Conservation (phyloP, 2,888 invertebrate species). For the Spodoptera exigua region DNA sequence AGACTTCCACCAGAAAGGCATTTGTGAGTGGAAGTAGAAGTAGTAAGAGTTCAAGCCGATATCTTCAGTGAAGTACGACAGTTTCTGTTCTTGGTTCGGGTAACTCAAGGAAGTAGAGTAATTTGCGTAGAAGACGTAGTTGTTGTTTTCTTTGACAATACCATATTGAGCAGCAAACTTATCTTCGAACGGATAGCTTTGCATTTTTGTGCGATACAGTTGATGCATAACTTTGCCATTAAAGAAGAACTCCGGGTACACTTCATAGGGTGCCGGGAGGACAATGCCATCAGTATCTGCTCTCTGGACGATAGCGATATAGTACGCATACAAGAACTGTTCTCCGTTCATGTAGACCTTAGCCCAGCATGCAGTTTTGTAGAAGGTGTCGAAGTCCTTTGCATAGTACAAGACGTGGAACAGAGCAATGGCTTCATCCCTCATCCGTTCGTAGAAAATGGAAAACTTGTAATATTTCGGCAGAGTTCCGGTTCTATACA, state of each 20-base stretch:
- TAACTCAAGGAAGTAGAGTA: constrained; percentile 87
- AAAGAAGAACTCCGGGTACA: constrained; percentile 91
- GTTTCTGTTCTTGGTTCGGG: constrained; percentile 88
- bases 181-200: constrained; percentile 68
- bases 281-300: constrained; percentile 88
- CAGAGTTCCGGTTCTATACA: constrained; percentile 82
- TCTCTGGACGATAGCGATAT: constrained; percentile 90
- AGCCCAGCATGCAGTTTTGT: constrained; percentile 88
- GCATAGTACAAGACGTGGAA: constrained; percentile 90
- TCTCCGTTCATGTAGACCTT: constrained; percentile 90
- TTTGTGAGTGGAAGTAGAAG: constrained; percentile 90
- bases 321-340: constrained; percentile 90
- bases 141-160: constrained; percentile 76
- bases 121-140: constrained; percentile 88
- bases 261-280: constrained; percentile 92
- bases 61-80: constrained; percentile 92
- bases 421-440: constrained; percentile 85
- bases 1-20: constrained; percentile 91
- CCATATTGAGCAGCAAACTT: constrained; percentile 76
- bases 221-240: constrained; percentile 88
- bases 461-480: constrained; percentile 87
- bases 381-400: constrained; percentile 90
- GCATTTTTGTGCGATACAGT: constrained; percentile 81
- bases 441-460: constrained; percentile 80
- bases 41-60: constrained; percentile 91